Evolutionary conservation across 2,888 invertebrate genomes (phyloP).

Genomic region (Selenia dentaria): DNA sequence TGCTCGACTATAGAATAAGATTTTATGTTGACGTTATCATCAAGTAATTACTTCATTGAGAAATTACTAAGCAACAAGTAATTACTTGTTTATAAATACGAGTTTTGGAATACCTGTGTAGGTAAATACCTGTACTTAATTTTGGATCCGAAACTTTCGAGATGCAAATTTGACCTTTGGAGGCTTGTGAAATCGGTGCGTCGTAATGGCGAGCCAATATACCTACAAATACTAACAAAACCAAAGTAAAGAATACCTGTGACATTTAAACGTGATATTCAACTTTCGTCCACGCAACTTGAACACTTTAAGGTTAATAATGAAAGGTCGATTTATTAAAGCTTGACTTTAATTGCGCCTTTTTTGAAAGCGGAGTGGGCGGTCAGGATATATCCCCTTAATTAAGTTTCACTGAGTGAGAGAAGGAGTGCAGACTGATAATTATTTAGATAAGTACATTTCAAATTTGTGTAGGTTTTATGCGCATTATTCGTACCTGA

Average conservation of each 20-base stretch:
- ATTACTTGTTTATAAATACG: too few relatives aligned
- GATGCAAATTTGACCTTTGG: not conserved
- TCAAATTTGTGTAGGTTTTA: too few relatives aligned
- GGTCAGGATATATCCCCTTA: conserved; percentile 2
- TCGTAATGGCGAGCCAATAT: not conserved
- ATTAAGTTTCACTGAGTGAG: conserved; percentile 6
- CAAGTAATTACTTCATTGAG: too few relatives aligned
- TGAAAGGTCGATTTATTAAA: conserved; percentile 15
- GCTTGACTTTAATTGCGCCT: not conserved
- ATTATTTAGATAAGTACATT: too few relatives aligned
- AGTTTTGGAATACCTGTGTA: too few relatives aligned
- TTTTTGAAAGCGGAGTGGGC: conserved; percentile 10
- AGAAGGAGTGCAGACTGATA: too few relatives aligned
- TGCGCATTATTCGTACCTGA: too few relatives aligned
- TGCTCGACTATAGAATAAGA: too few relatives aligned
- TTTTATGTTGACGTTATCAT: too few relatives aligned
- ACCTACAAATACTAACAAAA: not conserved
- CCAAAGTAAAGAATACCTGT: conserved; percentile 5
- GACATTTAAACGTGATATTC: conserved; percentile 12
- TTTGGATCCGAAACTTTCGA: too few relatives aligned
- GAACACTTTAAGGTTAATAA: conserved; percentile 20
- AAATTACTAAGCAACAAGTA: too few relatives aligned
- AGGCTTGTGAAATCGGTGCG: not conserved
- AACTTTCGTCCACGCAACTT: conserved; percentile 12
- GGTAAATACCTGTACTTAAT: too few relatives aligned